A percentile compares a stretch with the other conserved stretches of the same genome.
Conservation (phyloP, 2,888 invertebrate species). For the Taphrorychus bicolor region DNA sequence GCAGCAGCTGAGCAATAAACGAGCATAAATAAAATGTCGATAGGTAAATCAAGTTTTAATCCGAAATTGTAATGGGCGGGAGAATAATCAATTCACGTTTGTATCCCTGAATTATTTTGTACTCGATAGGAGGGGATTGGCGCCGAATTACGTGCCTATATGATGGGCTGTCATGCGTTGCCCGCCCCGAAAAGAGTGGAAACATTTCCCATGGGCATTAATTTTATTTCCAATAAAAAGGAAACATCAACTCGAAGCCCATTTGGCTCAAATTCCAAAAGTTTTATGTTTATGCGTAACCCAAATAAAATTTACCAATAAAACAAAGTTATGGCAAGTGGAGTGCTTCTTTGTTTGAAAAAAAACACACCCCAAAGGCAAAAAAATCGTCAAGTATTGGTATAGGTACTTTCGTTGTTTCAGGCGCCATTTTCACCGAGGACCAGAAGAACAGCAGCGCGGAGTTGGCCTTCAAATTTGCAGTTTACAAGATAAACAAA, state of each 20-base stretch:
- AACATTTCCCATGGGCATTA: not conserved
- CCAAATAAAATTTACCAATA: not conserved
- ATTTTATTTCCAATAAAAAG: not conserved
- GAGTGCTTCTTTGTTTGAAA: no score
- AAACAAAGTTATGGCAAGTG: no score
- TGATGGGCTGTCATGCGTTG: no score
- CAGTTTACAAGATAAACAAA: constrained; percentile 92
- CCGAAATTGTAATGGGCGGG: not conserved
- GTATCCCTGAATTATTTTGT: not conserved
- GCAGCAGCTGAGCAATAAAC: not conserved
- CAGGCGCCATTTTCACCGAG: constrained; percentile 92
- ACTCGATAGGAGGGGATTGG: not conserved
- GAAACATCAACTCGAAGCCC: no score
- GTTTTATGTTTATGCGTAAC: not conserved
- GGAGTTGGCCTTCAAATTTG: constrained; percentile 93
- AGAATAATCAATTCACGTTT: not conserved
- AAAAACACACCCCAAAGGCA: no score
- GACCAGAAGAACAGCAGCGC: constrained; percentile 86
- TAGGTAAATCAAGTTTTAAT: not conserved
- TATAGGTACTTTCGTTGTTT: constrained; percentile 48
- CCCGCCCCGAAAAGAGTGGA: not conserved
- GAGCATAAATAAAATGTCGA: not conserved
- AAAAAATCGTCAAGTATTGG: no score
- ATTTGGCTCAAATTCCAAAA: not conserved
- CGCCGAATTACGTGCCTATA: not conserved